Conservation (phyloP, 2,888 invertebrate species). For the Ophioninae sp. region DNA sequence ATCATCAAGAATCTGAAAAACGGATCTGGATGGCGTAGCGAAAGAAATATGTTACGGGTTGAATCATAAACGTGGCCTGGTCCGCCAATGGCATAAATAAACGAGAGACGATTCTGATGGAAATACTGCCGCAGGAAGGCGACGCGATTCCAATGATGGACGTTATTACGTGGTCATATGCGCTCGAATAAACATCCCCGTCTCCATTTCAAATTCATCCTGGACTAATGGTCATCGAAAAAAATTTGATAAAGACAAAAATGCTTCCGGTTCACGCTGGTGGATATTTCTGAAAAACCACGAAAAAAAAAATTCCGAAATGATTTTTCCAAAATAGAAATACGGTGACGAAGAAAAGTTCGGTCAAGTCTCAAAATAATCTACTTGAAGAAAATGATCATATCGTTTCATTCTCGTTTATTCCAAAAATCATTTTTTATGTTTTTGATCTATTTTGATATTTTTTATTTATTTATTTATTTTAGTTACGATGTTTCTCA, state of each 20-base stretch:
- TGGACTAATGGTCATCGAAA: not conserved
- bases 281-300: too few relatives aligned
- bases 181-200: not conserved
- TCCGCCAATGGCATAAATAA: constrained; percentile 40
- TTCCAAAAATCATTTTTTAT: too few relatives aligned
- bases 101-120: constrained; percentile 44
- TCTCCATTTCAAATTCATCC: not conserved
- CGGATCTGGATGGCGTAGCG: not conserved
- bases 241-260: not conserved
- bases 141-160: constrained; percentile 35
- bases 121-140: constrained; percentile 46
- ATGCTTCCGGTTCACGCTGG: not conserved
- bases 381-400: too few relatives aligned
- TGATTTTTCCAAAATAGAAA: too few relatives aligned
- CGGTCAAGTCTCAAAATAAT: too few relatives aligned
- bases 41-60: constrained; percentile 14
- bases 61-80: constrained; percentile 45
- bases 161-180: constrained; percentile 25
- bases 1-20: constrained; percentile 30
- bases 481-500: not conserved
- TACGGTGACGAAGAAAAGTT: too few relatives aligned
- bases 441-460: too few relatives aligned
- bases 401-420: too few relatives aligned
- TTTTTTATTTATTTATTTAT: too few relatives aligned
- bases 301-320: too few relatives aligned